These are phyloP conservation scores for Pseudopodoces humilis DNA, from an alignment of 2,113 vertebrate genomes.

Conservation along the genomic window DNA sequence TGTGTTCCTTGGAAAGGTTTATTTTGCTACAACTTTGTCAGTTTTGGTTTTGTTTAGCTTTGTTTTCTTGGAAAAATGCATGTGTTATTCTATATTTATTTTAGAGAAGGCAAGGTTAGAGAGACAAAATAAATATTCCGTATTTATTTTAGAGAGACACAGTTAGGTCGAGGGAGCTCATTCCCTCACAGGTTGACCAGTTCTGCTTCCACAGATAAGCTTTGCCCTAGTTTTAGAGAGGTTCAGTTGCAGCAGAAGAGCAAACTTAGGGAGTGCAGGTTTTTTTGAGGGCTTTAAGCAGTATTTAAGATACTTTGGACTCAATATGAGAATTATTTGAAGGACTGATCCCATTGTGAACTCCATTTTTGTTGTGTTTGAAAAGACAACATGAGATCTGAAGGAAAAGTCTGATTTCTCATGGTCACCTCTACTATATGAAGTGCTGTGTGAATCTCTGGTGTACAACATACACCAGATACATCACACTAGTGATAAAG, in stretches of 20 bases:
- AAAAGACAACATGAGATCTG: neutral
- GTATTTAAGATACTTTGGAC: neutral
- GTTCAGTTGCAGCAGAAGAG: neutral
- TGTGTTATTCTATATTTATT: neutral
- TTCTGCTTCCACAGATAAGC: neutral
- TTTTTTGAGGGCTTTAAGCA: neutral
- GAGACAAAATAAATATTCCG: neutral
- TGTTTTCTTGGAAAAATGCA: neutral
- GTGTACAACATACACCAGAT: neutral
- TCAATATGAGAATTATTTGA: neutral
- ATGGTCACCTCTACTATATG: neutral
- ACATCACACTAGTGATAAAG: neutral
- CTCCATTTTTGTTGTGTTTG: neutral
- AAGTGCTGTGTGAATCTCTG: neutral
- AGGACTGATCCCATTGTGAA: neutral
- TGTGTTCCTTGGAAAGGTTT: neutral
- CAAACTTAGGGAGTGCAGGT: neutral
- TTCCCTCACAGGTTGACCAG: neutral
- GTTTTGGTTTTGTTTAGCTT: neutral
- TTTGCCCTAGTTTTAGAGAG: neutral
- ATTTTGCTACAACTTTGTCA: neutral
- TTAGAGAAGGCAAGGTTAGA: neutral
- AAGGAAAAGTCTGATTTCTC: neutral
- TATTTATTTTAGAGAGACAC: constrained; percentile 18
- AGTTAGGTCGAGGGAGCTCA: neutral